These are phyloP conservation scores for Danio tinwini DNA, from an alignment of 2,797 vertebrate species.

Conservation along the genomic window DNA sequence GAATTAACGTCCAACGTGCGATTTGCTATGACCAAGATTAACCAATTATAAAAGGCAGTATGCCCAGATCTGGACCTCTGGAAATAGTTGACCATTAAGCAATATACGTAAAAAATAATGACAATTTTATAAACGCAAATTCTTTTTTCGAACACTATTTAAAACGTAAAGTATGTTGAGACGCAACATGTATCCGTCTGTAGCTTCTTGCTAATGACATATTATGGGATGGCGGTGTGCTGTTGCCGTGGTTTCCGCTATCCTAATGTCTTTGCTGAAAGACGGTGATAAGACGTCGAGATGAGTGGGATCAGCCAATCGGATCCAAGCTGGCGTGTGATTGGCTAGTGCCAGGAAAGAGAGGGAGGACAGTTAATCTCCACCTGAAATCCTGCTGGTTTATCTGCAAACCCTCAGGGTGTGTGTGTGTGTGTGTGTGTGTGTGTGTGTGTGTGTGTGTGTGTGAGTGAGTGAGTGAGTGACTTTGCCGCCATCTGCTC, in stretches of 20 bases:
- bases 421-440: slow-evolving; percentile 10
- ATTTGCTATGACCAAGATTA: too few relatives aligned
- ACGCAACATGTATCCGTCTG: too few relatives aligned
- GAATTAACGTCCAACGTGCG: too few relatives aligned
- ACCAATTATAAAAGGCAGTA: too few relatives aligned
- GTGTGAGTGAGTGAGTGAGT: slow-evolving; percentile 44
- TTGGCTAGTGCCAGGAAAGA: slow-evolving; percentile 45
- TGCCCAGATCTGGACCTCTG: too few relatives aligned
- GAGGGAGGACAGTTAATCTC: slow-evolving; percentile 76
- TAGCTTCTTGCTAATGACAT: background rate
- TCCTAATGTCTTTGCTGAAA: slow-evolving; percentile 6
- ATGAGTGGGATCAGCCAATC: slow-evolving; percentile 9
- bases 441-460: background rate
- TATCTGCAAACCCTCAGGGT: slow-evolving; percentile 70
- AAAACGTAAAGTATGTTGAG: too few relatives aligned
- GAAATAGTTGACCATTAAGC: too few relatives aligned
- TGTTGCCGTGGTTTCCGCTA: slow-evolving; percentile 1
- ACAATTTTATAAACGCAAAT: too few relatives aligned
- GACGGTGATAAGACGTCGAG: background rate
- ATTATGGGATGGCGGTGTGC: background rate
- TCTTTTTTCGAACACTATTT: too few relatives aligned
- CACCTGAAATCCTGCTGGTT: slow-evolving; percentile 77
- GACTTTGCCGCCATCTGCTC: slow-evolving; percentile 81
- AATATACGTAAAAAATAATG: too few relatives aligned
- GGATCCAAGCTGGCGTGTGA: slow-evolving; percentile 37